phyloP scores from a whole-genome alignment of 2,797 vertebrate species.

The Chelon auratus region DNA sequence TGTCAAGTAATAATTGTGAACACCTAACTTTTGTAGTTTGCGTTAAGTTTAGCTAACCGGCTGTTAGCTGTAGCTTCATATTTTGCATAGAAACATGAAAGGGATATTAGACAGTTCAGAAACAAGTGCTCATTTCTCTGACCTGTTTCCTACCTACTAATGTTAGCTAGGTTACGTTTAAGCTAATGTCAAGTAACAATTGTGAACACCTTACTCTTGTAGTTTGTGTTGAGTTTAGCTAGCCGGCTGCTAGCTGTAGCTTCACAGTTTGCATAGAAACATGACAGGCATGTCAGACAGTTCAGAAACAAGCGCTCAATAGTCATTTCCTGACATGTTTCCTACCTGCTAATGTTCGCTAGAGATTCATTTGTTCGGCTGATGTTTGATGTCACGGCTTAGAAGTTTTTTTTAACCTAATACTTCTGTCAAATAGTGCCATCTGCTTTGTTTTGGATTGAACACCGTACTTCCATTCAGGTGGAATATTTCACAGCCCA shows the following conservation, averaged over 20 bases:
- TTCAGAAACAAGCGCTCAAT: no score
- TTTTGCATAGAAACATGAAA: not conserved
- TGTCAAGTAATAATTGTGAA: no score
- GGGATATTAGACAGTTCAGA: no score
- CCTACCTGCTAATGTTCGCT: no score
- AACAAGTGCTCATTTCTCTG: no score
- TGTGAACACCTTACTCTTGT: no score
- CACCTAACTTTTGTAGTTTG: no score
- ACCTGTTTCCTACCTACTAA: no score
- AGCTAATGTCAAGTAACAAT: no score
- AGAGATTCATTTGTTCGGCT: not conserved
- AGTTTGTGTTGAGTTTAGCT: not conserved
- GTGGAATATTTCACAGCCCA: not conserved
- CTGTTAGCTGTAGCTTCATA: not conserved
- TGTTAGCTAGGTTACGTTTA: no score
- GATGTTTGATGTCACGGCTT: constrained; percentile 6
- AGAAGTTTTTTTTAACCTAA: not conserved
- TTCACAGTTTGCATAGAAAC: not conserved
- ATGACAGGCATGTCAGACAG: not conserved
- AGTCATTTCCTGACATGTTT: no score
- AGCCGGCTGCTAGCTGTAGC: not conserved
- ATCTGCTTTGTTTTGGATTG: constrained; percentile 15
- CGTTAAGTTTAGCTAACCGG: not conserved
- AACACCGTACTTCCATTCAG: constrained; percentile 12
- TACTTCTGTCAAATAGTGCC: not conserved